Percentiles rank a stretch among this genome's conserved stretches.
Conservation (phyloP, 2,888 invertebrate genomes). For the Clunio marinus region DNA sequence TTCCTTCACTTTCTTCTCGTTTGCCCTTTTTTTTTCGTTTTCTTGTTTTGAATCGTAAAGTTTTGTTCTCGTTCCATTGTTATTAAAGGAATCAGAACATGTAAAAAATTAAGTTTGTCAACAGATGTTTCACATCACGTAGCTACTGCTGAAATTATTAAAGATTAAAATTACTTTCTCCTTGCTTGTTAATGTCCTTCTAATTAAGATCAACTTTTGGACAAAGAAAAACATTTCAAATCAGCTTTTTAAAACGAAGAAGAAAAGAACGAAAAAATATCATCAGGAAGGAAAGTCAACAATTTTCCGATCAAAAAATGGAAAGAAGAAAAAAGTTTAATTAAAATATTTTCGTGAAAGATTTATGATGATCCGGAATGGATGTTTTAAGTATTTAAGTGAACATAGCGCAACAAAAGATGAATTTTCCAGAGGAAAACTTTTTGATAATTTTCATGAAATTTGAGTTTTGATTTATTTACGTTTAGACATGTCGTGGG, state of each 20-base stretch:
- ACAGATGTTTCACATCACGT: conserved; percentile 39
- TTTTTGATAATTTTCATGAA: conserved; percentile 19
- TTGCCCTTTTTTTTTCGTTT: conserved; percentile 27
- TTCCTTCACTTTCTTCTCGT: too few relatives aligned
- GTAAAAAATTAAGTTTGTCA: conserved; percentile 36
- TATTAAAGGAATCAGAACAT: not conserved
- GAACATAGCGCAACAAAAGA: not conserved
- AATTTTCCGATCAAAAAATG: conserved; percentile 22
- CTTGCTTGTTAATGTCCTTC: not conserved
- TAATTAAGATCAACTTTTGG: too few relatives aligned
- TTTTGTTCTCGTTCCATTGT: conserved; percentile 10
- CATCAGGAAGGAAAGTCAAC: not conserved
- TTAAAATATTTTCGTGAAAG: conserved; percentile 39
- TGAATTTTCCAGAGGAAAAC: not conserved
- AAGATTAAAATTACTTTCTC: conserved; percentile 31
- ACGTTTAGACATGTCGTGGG: conserved; percentile 15
- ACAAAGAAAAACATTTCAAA: too few relatives aligned
- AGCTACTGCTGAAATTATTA: conserved; percentile 26
- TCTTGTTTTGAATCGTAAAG: conserved; percentile 18
- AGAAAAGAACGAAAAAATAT: not conserved
- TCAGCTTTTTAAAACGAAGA: not conserved
- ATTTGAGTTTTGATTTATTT: conserved; percentile 36
- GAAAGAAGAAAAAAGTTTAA: conserved; percentile 32
- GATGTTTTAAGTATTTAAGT: conserved; percentile 17
- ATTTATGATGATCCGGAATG: conserved; percentile 30